Conservation (phyloP, 2,888 invertebrate genomes). For the Dynastes hyllus region DNA sequence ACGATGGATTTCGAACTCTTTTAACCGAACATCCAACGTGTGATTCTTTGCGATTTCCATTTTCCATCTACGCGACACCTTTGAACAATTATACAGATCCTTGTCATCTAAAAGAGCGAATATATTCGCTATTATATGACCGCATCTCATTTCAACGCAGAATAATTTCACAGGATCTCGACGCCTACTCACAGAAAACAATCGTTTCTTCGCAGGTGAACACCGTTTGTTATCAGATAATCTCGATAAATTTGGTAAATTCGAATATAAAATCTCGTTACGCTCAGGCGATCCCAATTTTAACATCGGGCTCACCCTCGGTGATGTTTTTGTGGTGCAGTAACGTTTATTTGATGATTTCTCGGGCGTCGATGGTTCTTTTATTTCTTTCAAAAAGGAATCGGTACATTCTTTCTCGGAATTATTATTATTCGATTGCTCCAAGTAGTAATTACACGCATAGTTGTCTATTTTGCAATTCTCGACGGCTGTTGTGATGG, state of each 20-base stretch:
- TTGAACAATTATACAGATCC: slow-evolving; percentile 64
- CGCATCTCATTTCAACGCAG: slow-evolving; percentile 52
- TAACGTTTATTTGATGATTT: slow-evolving; percentile 38
- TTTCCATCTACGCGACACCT: slow-evolving; percentile 61
- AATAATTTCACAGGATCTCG: slow-evolving; percentile 55
- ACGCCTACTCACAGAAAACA: slow-evolving; percentile 56
- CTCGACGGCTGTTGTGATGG: slow-evolving; percentile 63
- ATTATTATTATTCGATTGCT: slow-evolving; percentile 46
- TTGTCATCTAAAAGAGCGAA: slow-evolving; percentile 63
- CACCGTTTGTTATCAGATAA: slow-evolving; percentile 57
- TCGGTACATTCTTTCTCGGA: slow-evolving; percentile 15
- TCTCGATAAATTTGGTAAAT: slow-evolving; percentile 56
- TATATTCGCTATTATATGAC: slow-evolving; percentile 63
- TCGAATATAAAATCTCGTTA: slow-evolving; percentile 66
- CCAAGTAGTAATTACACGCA: slow-evolving; percentile 54
- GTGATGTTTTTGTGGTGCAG: slow-evolving; percentile 17
- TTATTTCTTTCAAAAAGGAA: slow-evolving; percentile 21
- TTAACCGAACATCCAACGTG: slow-evolving; percentile 16
- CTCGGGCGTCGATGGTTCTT: slow-evolving; percentile 48
- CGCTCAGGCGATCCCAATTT: slow-evolving; percentile 61
- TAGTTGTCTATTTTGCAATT: slow-evolving; percentile 59
- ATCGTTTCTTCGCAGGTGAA: slow-evolving; percentile 63
- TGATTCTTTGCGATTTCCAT: slow-evolving; percentile 48
- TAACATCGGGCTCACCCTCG: slow-evolving; percentile 51
- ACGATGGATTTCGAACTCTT: slow-evolving; percentile 47